A percentile compares a stretch with the other conserved stretches of the same genome.
phyloP scores from a whole-genome alignment of 2,113 vertebrate genomes.

The Paratilapia polleni region DNA sequence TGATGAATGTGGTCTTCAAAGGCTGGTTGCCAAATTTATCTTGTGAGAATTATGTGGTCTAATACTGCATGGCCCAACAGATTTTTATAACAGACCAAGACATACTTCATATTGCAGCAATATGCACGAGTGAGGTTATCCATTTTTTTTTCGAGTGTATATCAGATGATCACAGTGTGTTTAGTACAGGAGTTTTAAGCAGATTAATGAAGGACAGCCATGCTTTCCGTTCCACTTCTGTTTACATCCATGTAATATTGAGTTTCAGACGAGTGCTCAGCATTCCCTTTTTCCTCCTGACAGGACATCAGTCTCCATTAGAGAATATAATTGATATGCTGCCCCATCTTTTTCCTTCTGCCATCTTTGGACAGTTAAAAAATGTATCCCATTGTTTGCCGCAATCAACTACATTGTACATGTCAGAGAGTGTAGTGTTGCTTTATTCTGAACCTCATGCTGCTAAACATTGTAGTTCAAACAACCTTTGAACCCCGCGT shows the following conservation, averaged over 20 bases:
- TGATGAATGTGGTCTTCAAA: constrained; percentile 21
- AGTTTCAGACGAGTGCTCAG: constrained; percentile 19
- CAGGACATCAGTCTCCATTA: constrained; percentile 65
- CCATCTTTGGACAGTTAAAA: constrained; percentile 34
- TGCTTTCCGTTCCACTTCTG: neutral
- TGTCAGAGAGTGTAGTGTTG: neutral
- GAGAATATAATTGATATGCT: constrained; percentile 37
- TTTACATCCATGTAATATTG: constrained; percentile 39
- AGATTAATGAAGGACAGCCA: constrained; percentile 33
- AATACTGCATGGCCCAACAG: constrained; percentile 24
- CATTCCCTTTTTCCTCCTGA: constrained; percentile 35
- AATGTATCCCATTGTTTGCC: constrained; percentile 13
- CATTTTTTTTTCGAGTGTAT: neutral
- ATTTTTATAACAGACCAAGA: constrained; percentile 8
- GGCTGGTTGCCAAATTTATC: constrained; percentile 54
- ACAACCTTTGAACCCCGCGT: neutral
- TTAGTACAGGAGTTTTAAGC: neutral
- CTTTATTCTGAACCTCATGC: neutral
- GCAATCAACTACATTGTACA: constrained; percentile 1
- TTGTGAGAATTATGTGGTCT: constrained; percentile 56
- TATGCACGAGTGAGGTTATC: neutral
- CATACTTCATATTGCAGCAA: constrained; percentile 14
- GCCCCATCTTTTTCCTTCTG: constrained; percentile 15
- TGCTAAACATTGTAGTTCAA: neutral
- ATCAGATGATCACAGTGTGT: constrained; percentile 14